phyloP scores from a whole-genome alignment of 2,113 vertebrate species.

The Solea senegalensis region DNA sequence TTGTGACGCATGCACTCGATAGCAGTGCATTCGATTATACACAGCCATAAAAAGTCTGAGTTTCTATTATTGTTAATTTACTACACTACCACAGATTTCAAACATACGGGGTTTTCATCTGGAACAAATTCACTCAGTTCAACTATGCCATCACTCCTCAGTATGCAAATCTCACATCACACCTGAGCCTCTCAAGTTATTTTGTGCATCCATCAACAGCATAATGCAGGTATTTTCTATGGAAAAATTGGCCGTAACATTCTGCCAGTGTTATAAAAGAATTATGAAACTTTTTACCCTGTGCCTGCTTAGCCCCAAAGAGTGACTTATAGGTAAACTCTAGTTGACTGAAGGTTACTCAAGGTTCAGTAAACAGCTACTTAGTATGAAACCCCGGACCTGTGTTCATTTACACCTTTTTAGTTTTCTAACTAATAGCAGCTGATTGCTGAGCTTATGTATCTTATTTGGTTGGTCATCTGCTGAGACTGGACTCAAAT shows the following conservation, averaged over 20 bases:
- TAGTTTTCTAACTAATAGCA: not conserved
- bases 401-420: not conserved
- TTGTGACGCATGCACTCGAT: slow-evolving; percentile 16
- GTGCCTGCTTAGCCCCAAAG: slow-evolving; percentile 6
- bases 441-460: not conserved
- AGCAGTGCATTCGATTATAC: slow-evolving; percentile 9
- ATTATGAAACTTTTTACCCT: not conserved
- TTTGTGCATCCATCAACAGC: slow-evolving; percentile 27
- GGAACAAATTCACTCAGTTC: slow-evolving; percentile 24
- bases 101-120: slow-evolving; percentile 16
- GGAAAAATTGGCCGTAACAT: slow-evolving; percentile 16
- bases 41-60: not conserved
- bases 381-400: not conserved
- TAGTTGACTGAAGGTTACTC: not conserved
- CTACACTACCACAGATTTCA: slow-evolving; percentile 2
- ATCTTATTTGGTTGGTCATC: not conserved
- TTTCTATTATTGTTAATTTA: slow-evolving; percentile 18
- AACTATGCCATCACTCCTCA: slow-evolving; percentile 11
- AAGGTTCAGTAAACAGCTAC: not conserved
- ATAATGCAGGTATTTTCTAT: slow-evolving; percentile 5
- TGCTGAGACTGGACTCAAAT: not conserved
- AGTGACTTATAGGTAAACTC: not conserved
- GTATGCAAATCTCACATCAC: slow-evolving; percentile 34
- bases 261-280: slow-evolving; percentile 17
- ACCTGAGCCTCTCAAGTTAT: slow-evolving; percentile 23